Conservation (phyloP, 2,113 vertebrate species). For the Etia nguti region DNA sequence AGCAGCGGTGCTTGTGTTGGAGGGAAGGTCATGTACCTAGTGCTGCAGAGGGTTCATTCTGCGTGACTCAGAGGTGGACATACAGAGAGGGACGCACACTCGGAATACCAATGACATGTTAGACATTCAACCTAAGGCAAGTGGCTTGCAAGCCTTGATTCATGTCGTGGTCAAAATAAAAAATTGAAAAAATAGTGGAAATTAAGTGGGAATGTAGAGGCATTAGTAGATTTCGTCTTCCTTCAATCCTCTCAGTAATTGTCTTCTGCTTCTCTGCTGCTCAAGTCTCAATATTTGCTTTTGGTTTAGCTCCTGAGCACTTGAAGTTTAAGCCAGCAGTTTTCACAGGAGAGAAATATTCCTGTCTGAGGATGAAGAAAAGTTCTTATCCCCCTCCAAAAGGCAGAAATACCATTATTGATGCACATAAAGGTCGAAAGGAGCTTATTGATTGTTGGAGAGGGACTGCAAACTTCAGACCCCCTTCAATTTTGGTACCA, state of each 20-base stretch:
- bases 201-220: not conserved
- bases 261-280: not conserved
- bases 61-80: conserved; percentile 53
- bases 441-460: conserved; percentile 54
- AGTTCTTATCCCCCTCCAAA: conserved; percentile 38
- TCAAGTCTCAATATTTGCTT: conserved; percentile 33
- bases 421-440: conserved; percentile 59
- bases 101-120: conserved; percentile 41
- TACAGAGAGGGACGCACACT: not conserved
- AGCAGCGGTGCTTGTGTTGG: conserved; percentile 30
- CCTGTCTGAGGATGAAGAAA: conserved; percentile 35
- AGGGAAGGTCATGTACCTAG: conserved; percentile 55
- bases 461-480: conserved; percentile 25
- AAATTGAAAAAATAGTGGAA: not conserved
- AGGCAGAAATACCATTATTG: conserved; percentile 60
- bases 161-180: not conserved
- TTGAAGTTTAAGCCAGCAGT: conserved; percentile 36
- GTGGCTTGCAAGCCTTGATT: not conserved
- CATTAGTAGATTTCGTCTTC: not conserved
- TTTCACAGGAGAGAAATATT: conserved; percentile 35
- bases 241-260: not conserved
- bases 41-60: conserved; percentile 35
- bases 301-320: conserved; percentile 18
- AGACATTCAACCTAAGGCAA: conserved; percentile 8
- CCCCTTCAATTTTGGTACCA: conserved; percentile 2